phyloP scores from a whole-genome alignment of 2,888 invertebrate genomes.

The Cinara cedri region DNA sequence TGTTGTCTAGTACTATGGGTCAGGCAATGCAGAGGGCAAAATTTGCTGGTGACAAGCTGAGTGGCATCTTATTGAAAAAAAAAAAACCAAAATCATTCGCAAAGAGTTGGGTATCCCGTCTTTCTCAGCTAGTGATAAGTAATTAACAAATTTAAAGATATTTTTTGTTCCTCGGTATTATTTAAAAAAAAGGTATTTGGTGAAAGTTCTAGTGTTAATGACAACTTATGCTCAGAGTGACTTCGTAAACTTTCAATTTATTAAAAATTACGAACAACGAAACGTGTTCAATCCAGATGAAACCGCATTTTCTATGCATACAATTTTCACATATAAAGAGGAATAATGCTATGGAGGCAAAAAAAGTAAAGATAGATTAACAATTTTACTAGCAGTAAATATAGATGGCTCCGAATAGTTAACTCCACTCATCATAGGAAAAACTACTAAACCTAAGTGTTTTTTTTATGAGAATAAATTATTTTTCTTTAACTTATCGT shows the following conservation, averaged over 20 bases:
- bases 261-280: conserved; percentile 59
- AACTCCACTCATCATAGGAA: conserved; percentile 61
- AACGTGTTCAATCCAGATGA: conserved; percentile 61
- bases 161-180: conserved; percentile 59
- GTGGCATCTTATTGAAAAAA: conserved; percentile 56
- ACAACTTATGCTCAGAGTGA: conserved; percentile 57
- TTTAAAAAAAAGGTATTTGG: conserved; percentile 60
- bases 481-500: conserved; percentile 61
- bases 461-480: no score
- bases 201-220: conserved; percentile 58
- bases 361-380: conserved; percentile 61
- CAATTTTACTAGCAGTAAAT: conserved; percentile 57
- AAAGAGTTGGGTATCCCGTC: conserved; percentile 57
- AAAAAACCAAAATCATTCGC: conserved; percentile 58
- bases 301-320: conserved; percentile 61
- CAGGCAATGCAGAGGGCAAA: conserved; percentile 44
- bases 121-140: conserved; percentile 59
- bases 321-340: conserved; percentile 60
- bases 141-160: conserved; percentile 59
- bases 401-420: conserved; percentile 60
- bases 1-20: conserved; percentile 54
- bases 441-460: conserved; percentile 61
- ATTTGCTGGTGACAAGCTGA: conserved; percentile 48
- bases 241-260: conserved; percentile 57
- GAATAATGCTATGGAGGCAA: conserved; percentile 62